These are phyloP conservation scores for Pollicipes pollicipes DNA, from an alignment of 1,140 invertebrate genomes.

Conservation along the genomic window DNA sequence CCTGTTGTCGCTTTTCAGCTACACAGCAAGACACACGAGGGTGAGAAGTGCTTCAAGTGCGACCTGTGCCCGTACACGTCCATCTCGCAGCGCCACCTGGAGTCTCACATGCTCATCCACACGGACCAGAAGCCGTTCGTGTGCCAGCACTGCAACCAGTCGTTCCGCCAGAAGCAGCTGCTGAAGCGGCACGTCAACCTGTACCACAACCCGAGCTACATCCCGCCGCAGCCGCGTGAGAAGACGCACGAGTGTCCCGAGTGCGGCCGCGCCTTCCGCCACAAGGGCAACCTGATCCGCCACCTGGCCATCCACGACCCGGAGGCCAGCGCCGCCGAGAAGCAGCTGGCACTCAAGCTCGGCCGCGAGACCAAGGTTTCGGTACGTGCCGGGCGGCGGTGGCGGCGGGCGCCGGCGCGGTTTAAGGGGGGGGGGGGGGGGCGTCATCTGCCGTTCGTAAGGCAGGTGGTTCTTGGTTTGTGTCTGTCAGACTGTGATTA, in stretches of 20 bases:
- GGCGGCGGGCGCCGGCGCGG: no score
- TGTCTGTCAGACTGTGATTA: no score
- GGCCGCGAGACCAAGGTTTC: constrained; percentile 41
- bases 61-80: constrained; percentile 87
- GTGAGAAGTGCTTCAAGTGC: constrained; percentile 94
- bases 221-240: constrained; percentile 67
- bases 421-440: no score
- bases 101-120: constrained; percentile 89
- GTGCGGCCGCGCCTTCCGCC: constrained; percentile 67
- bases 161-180: constrained; percentile 73
- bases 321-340: constrained; percentile 55
- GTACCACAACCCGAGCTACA: constrained; percentile 80
- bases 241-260: constrained; percentile 80
- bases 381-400: no score
- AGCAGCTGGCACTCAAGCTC: constrained; percentile 52
- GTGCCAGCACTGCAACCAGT: constrained; percentile 56
- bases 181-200: constrained; percentile 80
- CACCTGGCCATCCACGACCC: constrained; percentile 82
- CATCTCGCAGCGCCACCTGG: constrained; percentile 76
- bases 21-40: constrained; percentile 77
- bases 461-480: no score
- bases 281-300: constrained; percentile 82
- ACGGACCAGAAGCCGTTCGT: constrained; percentile 79
- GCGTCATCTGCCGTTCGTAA: no score
- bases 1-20: constrained; percentile 27